Evolutionary conservation across 2,113 vertebrate genomes (phyloP), one percentile per base, ranked within the genome.

Genomic region (Gymnorhina tibicen): DNA sequence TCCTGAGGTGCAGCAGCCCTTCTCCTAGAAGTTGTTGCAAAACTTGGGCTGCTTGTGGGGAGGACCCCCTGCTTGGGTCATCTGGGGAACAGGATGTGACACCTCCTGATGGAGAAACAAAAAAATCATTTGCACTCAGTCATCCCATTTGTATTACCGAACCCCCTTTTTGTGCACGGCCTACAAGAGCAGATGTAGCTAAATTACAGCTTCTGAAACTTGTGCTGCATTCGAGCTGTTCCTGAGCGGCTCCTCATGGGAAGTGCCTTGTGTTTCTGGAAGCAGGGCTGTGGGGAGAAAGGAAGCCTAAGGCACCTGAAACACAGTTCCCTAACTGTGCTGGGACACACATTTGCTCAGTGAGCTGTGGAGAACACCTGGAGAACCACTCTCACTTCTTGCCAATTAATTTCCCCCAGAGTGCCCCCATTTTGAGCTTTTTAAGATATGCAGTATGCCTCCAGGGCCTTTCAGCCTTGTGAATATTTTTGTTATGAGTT

Each of bases 141-240:
- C 16, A 2, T 49, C 68, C 19, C 24, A 6, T 59, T 59, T n/a
- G 22, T 58, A n/a, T 56, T 4, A 28, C 17, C 30, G 49, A 75
- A 80, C 13, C 33, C 15, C 22, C 44, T 59, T 83, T 56, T 24
- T 37, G 9, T 59, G 16, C 27, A 28, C 2, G 32, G 44, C 32
- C 37, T 47, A 14, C 4, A 11, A 69, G 16, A 82, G 20, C 74
- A 83, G 42, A 66, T 21, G 42, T 15, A 82, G 28, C 20, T 66
- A 22, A 72, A 82, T 60, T 44, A 53, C 1, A 44, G 49, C 49
- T 73, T 60, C 64, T 53, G 75, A 87, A 75, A 73, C 6, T 56
- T 2, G 0, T 0, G 0, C n/a, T 85, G 77, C 15, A 18, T 58
- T 78, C 0, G 15, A 87, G 60, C 13, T 78, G 47, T 27, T 78